Base-by-base conservation (phyloP, 2,888 invertebrate species). In the Hypomecis punctinalis region DNA sequence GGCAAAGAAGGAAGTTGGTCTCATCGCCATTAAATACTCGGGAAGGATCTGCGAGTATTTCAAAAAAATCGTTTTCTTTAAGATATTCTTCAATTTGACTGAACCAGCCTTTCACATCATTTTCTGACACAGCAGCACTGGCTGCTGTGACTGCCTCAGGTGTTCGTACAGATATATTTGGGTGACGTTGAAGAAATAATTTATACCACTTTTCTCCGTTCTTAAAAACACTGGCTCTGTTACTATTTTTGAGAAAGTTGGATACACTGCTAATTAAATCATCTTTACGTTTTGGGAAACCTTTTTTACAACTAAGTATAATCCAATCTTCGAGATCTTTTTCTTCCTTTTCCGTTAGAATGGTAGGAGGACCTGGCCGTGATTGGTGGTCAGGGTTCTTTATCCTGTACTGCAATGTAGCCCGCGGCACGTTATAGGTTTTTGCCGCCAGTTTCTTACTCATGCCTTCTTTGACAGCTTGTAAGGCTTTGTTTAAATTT, bases 211-310 rank as follows among this genome's bases (percentile, higher is more conserved):
- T n/a, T 6, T 48, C 35, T 0, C 48, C 48, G 0, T 48, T 35
- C 35, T 10, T 48, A 6, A 48, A 48, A 10, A 5, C 5, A 35
- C 35, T 48, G 0, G 33, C 35, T 6, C 48, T 55, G n/a, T 11
- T 23, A 57, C 11, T 49, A n/a, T 54, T 57, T 3, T 66, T 59
- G 5, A 66, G 48, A 54, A 62, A 66, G 6, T 55, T 36, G 35
- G 52, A 6, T 42, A 66, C 66, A 59, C 66, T 66, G 5, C 9
- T 42, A 4, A 61, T 56, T 7, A 66, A 9, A 51, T 66, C 66
- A 10, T 59, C 40, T 59, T 66, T 66, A 5, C 61, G 13, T 51
- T 48, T 56, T 54, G 61, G 66, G 33, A 66, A 61, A 5, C 66
- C 66, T 59, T 62, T 66, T 61, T 36, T 42, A 42, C 60, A 47